Conservation (phyloP, 2,797 vertebrate species). For the Molossus molossus region DNA sequence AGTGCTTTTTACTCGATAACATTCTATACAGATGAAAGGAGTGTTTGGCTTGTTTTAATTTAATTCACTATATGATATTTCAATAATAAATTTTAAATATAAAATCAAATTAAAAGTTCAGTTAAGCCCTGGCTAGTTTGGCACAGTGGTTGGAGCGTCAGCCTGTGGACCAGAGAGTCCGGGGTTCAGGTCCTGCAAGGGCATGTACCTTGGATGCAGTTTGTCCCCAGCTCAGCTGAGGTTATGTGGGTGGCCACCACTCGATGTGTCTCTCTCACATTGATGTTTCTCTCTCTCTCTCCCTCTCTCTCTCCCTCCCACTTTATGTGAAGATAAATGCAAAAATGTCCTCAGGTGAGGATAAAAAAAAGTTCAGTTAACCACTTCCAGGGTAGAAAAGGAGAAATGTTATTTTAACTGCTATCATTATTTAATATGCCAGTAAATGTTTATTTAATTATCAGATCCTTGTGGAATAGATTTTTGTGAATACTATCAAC, state of each 20-base stretch:
- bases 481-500: neutral
- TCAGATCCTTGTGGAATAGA: neutral
- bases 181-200: too few species aligned
- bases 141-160: too few species aligned
- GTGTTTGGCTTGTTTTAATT: neutral
- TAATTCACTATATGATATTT: neutral
- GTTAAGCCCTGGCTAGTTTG: too few species aligned
- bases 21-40: neutral
- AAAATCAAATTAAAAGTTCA: neutral
- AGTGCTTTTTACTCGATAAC: neutral
- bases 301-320: too few species aligned
- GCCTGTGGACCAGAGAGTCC: too few species aligned
- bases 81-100: conserved; percentile 10
- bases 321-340: too few species aligned
- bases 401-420: conserved; percentile 28
- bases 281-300: too few species aligned
- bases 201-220: too few species aligned
- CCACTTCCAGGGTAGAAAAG: neutral
- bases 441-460: conserved; percentile 8
- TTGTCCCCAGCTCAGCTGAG: too few species aligned
- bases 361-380: neutral
- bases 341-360: too few species aligned
- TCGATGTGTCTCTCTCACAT: too few species aligned
- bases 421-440: neutral
- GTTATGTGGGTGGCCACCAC: too few species aligned